phyloP scores from a whole-genome alignment of 2,888 invertebrate genomes.

The Chrysolina oricalcia region DNA sequence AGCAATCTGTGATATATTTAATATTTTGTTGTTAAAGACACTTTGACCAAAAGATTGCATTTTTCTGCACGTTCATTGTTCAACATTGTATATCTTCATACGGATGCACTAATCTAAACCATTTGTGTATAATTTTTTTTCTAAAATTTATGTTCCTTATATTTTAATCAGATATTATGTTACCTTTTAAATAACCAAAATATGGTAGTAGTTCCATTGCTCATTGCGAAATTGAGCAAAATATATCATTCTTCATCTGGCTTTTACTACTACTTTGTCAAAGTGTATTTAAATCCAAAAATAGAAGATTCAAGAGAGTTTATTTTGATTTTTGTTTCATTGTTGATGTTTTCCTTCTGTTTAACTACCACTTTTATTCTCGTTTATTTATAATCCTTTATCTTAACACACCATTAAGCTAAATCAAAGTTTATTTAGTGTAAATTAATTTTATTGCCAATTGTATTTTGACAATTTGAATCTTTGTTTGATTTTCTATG shows the following conservation, averaged over 20 bases:
- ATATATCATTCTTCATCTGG: background rate
- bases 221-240: too few species aligned
- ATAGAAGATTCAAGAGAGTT: slow-evolving; percentile 9
- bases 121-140: background rate
- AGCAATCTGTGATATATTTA: slow-evolving; percentile 47
- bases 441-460: slow-evolving; percentile 5
- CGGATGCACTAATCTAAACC: background rate
- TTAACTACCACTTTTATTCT: slow-evolving; percentile 17
- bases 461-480: background rate
- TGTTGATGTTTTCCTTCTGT: slow-evolving; percentile 24
- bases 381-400: background rate
- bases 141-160: background rate
- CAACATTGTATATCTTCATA: background rate
- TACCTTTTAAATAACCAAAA: too few species aligned
- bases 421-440: background rate
- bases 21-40: slow-evolving; percentile 37
- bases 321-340: background rate
- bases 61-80: background rate
- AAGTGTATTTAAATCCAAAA: slow-evolving; percentile 21
- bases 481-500: slow-evolving; percentile 1
- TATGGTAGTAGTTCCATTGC: too few species aligned
- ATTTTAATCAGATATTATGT: background rate
- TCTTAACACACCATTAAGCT: background rate
- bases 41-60: slow-evolving; percentile 33
- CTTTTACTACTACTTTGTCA: slow-evolving; percentile 19